Conservation (phyloP, 1,140 invertebrate genomes). For the Camponotus pennsylvanicus region DNA sequence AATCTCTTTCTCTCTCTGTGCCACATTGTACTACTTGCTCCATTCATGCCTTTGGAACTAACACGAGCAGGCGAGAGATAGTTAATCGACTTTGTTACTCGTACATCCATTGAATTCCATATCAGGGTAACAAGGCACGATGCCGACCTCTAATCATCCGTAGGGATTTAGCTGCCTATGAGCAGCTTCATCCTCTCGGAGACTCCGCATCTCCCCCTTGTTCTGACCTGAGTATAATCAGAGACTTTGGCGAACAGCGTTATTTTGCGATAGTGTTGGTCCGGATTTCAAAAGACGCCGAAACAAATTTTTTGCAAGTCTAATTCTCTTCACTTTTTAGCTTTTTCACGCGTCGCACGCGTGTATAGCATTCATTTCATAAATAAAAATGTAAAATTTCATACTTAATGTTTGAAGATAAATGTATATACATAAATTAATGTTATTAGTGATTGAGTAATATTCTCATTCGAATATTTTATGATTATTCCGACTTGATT, state of each 20-base stretch:
- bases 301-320: not conserved
- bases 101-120: constrained; percentile 71
- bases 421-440: not conserved
- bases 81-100: constrained; percentile 64
- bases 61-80: constrained; percentile 22
- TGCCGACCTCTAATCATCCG: constrained; percentile 72
- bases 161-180: constrained; percentile 68
- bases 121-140: constrained; percentile 69
- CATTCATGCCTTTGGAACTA: constrained; percentile 18
- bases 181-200: constrained; percentile 47
- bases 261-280: constrained; percentile 55
- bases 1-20: no score
- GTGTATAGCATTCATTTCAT: not conserved
- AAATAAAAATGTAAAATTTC: no score
- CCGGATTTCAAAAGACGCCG: not conserved
- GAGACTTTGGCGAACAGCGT: constrained; percentile 15
- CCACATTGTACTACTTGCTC: not conserved
- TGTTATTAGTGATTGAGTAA: not conserved
- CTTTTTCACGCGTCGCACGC: no score
- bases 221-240: constrained; percentile 49
- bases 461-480: not conserved
- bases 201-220: not conserved
- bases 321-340: not conserved
- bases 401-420: no score
- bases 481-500: not conserved